Conservation (phyloP, 2,888 invertebrate species). For the Oxyteleia sp. region DNA sequence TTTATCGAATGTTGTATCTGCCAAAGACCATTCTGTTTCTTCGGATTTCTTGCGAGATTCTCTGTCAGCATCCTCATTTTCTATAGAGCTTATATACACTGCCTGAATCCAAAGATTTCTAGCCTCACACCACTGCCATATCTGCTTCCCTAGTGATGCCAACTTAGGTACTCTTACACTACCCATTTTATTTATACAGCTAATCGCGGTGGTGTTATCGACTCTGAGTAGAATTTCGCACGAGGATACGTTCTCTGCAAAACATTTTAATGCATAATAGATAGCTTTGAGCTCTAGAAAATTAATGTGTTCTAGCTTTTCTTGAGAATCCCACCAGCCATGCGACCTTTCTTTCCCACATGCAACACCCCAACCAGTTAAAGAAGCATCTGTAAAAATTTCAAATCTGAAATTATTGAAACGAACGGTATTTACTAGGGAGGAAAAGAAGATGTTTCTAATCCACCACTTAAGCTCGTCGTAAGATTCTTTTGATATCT, state of each 20-base stretch:
- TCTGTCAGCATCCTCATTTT: conserved; percentile 5
- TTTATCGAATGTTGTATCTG: too few relatives aligned
- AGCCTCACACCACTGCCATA: conserved; percentile 34
- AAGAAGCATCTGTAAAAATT: conserved; percentile 12
- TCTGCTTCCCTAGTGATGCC: neutral
- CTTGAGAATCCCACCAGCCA: neutral
- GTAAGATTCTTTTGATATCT: neutral
- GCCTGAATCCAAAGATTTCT: conserved; percentile 22
- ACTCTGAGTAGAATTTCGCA: conserved; percentile 2
- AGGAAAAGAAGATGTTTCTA: too few relatives aligned
- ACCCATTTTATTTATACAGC: neutral
- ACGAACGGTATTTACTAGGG: too few relatives aligned
- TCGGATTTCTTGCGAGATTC: conserved; percentile 12
- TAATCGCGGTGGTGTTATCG: conserved; percentile 21
- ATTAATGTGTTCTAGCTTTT: conserved; percentile 19
- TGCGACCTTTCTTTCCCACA: neutral
- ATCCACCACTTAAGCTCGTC: too few relatives aligned
- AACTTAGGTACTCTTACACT: neutral
- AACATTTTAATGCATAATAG: conserved; percentile 12
- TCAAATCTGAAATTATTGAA: too few relatives aligned
- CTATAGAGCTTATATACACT: conserved; percentile 26
- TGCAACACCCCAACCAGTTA: neutral
- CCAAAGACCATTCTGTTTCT: conserved; percentile 14
- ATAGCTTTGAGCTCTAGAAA: conserved; percentile 12
- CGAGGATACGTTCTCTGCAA: neutral